Conservation (phyloP, 2,888 invertebrate species). For the Leucoma salicis region DNA sequence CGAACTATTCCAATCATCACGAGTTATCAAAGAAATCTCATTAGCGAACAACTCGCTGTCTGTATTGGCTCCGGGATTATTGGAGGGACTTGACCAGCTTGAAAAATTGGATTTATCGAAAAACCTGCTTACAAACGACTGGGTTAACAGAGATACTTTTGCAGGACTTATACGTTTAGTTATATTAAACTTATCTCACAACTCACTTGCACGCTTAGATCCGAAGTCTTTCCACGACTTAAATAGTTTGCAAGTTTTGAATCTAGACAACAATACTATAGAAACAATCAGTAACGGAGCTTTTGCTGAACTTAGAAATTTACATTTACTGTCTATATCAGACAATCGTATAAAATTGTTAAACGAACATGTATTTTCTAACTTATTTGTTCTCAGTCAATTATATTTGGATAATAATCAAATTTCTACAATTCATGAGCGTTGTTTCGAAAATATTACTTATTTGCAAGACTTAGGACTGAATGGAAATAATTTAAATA, state of each 20-base stretch:
- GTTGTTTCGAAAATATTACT: slow-evolving; percentile 89
- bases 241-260: slow-evolving; percentile 87
- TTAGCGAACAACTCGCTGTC: slow-evolving; percentile 91
- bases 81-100: slow-evolving; percentile 88
- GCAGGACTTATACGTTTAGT: slow-evolving; percentile 87
- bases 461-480: slow-evolving; percentile 89
- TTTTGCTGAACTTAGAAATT: slow-evolving; percentile 87
- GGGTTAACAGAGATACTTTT: slow-evolving; percentile 90
- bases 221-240: slow-evolving; percentile 88
- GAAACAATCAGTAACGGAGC: slow-evolving; percentile 87
- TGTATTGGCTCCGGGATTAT: slow-evolving; percentile 87
- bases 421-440: slow-evolving; percentile 84
- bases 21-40: slow-evolving; percentile 86
- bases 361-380: slow-evolving; percentile 86
- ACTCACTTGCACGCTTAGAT: slow-evolving; percentile 86
- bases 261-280: slow-evolving; percentile 87
- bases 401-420: slow-evolving; percentile 88
- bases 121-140: slow-evolving; percentile 88
- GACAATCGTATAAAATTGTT: slow-evolving; percentile 86
- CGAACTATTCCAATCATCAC: slow-evolving; percentile 88
- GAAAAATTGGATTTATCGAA: slow-evolving; percentile 87
- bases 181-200: slow-evolving; percentile 88
- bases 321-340: slow-evolving; percentile 88
- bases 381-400: slow-evolving; percentile 87
- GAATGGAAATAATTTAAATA: slow-evolving; percentile 86